Conservation (phyloP, 1,140 invertebrate species). For the Drosophila insularis region DNA sequence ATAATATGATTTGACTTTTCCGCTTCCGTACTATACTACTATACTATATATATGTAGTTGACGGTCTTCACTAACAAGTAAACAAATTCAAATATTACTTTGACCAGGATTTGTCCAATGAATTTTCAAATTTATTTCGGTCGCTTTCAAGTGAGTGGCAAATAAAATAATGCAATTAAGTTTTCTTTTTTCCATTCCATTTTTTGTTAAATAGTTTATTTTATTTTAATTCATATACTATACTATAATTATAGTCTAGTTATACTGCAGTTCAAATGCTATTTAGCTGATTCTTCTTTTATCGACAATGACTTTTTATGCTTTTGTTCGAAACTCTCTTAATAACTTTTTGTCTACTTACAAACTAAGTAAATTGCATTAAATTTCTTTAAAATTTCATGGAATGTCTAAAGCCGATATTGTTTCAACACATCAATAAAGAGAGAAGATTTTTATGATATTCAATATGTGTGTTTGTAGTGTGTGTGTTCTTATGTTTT, state of each 20-base stretch:
- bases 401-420: slow-evolving; percentile 33
- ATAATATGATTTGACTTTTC: too few relatives aligned
- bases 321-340: slow-evolving; percentile 34
- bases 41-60: too few relatives aligned
- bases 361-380: slow-evolving; percentile 17
- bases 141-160: too few relatives aligned
- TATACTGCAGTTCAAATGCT: slow-evolving; percentile 28
- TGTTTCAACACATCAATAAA: slow-evolving; percentile 5
- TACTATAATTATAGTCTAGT: neutral
- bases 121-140: too few relatives aligned
- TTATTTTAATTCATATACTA: neutral
- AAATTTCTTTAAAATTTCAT: slow-evolving; percentile 13
- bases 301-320: neutral
- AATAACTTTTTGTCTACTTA: slow-evolving; percentile 33
- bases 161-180: neutral
- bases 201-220: neutral
- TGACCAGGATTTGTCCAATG: too few relatives aligned
- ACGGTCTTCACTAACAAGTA: too few relatives aligned
- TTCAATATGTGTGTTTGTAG: neutral
- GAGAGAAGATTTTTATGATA: slow-evolving; percentile 16
- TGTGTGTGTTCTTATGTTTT: slow-evolving; percentile 2
- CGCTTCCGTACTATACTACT: too few relatives aligned
- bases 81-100: too few relatives aligned
- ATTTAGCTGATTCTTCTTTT: slow-evolving; percentile 23
- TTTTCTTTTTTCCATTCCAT: neutral